phyloP scores from a whole-genome alignment of 2,888 invertebrate species.

The Antitype chi region DNA sequence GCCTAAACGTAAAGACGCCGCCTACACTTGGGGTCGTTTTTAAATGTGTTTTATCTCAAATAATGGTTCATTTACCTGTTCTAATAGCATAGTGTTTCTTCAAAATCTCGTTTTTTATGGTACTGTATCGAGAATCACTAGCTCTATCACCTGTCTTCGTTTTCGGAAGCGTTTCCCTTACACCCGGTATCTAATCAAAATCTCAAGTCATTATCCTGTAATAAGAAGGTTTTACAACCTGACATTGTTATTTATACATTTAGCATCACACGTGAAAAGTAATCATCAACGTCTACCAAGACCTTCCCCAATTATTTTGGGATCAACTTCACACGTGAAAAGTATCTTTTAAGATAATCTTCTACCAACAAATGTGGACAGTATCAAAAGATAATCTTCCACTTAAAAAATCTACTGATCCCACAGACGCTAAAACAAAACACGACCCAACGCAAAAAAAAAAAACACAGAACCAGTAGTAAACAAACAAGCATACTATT shows the following conservation, averaged over 20 bases:
- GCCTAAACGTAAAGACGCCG: no score
- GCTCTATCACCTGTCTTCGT: no score
- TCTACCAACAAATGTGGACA: neutral
- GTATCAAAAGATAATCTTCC: neutral
- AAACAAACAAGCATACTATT: neutral
- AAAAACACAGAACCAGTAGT: neutral
- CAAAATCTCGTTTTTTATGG: no score
- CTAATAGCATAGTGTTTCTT: no score
- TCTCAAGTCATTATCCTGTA: neutral
- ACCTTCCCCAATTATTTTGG: no score
- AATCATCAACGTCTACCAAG: no score
- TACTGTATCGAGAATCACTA: no score
- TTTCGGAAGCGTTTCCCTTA: no score
- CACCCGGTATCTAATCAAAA: neutral
- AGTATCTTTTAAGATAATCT: neutral
- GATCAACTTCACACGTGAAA: neutral
- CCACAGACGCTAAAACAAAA: neutral
- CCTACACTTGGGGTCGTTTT: no score
- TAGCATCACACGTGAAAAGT: constrained; percentile 1
- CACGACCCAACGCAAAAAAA: neutral
- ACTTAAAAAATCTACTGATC: neutral
- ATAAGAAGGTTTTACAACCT: neutral
- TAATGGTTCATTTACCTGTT: no score
- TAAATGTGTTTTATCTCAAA: no score
- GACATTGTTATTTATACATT: neutral